Conservation (phyloP, 2,888 invertebrate species). For the Malacosoma neustria region DNA sequence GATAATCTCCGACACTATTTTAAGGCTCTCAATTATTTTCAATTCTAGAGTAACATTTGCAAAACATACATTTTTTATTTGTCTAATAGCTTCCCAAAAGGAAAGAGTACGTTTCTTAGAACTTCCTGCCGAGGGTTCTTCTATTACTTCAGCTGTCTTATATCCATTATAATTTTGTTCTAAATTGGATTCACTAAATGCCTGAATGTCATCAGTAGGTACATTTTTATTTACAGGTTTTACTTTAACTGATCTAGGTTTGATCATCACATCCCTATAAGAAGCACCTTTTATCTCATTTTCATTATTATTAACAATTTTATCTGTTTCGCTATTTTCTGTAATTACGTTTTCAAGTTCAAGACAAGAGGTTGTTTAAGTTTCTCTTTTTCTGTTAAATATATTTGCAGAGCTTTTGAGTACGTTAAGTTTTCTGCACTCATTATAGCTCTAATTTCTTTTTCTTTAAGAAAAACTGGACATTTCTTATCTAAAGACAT, state of each 20-base stretch:
- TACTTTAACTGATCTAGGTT: too few relatives aligned
- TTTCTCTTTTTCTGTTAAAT: neutral
- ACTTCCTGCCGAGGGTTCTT: too few relatives aligned
- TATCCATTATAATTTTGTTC: too few relatives aligned
- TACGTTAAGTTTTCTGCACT: neutral
- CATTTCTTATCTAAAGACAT: neutral
- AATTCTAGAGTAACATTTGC: neutral
- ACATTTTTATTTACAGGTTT: too few relatives aligned
- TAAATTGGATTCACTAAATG: too few relatives aligned
- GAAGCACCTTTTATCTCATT: too few relatives aligned
- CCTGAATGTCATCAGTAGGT: too few relatives aligned
- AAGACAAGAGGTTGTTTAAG: too few relatives aligned
- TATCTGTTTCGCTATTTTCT: neutral
- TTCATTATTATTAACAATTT: neutral
- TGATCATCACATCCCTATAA: neutral
- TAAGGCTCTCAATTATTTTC: neutral
- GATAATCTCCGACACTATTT: neutral
- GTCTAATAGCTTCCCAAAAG: neutral
- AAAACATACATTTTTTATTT: neutral
- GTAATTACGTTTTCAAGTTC: neutral
- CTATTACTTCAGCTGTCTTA: too few relatives aligned
- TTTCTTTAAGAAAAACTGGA: neutral
- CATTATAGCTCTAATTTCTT: neutral
- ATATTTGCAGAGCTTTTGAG: neutral
- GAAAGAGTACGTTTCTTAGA: neutral